These are phyloP conservation scores for Leptopilina boulardi DNA, from an alignment of 1,140 invertebrate genomes.

Conservation along the genomic window DNA sequence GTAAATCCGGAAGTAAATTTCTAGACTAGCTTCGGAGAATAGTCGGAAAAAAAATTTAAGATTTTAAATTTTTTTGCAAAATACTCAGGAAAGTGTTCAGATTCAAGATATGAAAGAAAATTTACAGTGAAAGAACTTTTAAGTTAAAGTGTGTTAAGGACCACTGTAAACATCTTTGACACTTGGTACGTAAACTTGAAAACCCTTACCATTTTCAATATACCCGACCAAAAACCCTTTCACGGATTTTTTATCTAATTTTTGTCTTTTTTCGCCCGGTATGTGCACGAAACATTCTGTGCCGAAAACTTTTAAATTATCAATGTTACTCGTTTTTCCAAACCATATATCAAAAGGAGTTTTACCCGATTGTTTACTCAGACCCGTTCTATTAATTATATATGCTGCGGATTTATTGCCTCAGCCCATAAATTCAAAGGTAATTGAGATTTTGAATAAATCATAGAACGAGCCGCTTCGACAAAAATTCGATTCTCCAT, in stretches of 20 bases:
- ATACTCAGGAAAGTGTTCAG: too few species aligned
- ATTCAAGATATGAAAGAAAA: too few species aligned
- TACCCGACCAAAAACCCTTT: conserved; percentile 35
- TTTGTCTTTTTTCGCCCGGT: conserved; percentile 34
- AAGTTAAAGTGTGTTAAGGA: too few species aligned
- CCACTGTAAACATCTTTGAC: background rate
- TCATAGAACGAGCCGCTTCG: conserved; percentile 61
- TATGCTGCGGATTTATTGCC: conserved; percentile 61
- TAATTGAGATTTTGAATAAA: background rate
- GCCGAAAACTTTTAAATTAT: conserved; percentile 32
- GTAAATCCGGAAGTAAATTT: too few species aligned
- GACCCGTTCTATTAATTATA: conserved; percentile 63
- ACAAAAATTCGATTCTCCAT: conserved; percentile 64
- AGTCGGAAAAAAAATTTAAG: too few species aligned
- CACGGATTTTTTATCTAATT: conserved; percentile 36
- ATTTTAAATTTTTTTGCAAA: too few species aligned
- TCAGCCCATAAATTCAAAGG: conserved; percentile 59
- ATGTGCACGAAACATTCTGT: conserved; percentile 40
- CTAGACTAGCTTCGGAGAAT: too few species aligned
- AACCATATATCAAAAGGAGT: conserved; percentile 63
- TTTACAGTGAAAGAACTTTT: too few species aligned
- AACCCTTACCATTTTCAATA: conserved; percentile 20
- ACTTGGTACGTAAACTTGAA: conserved; percentile 30
- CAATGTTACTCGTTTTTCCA: conserved; percentile 34
- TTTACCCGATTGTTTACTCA: conserved; percentile 50